Conservation (phyloP, 2,113 vertebrate genomes). For the Cyrtonyx montezumae region DNA sequence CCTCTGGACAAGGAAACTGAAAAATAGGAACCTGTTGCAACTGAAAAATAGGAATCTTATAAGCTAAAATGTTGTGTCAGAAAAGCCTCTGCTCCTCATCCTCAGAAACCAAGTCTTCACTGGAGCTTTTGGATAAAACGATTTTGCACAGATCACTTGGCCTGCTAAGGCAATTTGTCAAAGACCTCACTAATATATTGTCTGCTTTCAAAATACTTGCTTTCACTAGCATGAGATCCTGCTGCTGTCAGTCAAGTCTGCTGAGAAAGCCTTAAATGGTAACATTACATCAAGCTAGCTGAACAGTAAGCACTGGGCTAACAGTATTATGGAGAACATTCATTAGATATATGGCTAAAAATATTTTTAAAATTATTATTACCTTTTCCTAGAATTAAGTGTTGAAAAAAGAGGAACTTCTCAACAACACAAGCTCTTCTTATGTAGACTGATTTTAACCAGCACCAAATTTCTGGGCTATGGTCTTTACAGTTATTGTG, state of each 20-base stretch:
- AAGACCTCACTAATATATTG: neutral
- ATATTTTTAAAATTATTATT: neutral
- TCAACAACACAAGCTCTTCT: neutral
- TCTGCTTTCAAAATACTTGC: neutral
- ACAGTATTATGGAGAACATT: neutral
- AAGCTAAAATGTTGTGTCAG: rapidly evolving
- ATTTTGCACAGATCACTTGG: neutral
- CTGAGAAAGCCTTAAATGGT: neutral
- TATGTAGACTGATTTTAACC: neutral
- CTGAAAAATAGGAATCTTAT: neutral
- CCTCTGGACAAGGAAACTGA: neutral
- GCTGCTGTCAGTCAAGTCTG: neutral
- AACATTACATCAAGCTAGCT: neutral
- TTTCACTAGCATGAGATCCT: neutral
- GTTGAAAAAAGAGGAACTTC: neutral
- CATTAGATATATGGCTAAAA: neutral
- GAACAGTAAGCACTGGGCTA: neutral
- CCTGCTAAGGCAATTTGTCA: neutral
- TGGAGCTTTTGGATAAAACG: neutral
- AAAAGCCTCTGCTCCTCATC: neutral
- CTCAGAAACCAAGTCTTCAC: neutral
- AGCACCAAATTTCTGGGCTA: rapidly evolving
- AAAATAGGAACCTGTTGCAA: neutral
- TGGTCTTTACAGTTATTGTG: neutral
- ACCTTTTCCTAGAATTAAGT: neutral